These are phyloP conservation scores for Galeopterus variegatus DNA, from an alignment of 2,113 vertebrate species.

Conservation along the genomic window DNA sequence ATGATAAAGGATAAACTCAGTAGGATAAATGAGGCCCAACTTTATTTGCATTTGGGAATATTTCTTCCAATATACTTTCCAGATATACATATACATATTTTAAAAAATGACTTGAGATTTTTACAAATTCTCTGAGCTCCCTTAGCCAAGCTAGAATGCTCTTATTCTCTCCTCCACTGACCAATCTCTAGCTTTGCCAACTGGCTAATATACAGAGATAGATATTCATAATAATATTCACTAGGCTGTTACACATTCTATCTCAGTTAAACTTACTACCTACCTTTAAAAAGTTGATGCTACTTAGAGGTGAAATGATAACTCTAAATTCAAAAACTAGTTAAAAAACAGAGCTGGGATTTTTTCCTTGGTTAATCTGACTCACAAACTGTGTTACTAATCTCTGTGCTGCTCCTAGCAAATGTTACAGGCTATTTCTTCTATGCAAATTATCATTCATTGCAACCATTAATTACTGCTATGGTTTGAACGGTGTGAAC, in stretches of 20 bases:
- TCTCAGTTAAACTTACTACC: slow-evolving; percentile 26
- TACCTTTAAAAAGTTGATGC: not conserved
- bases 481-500: not conserved
- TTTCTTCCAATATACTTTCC: slow-evolving; percentile 2
- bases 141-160: not conserved
- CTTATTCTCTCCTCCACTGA: not conserved
- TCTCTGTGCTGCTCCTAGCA: not conserved
- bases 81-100: not conserved
- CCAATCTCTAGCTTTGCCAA: not conserved
- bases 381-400: not conserved
- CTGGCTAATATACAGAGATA: not conserved
- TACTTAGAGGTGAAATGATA: not conserved
- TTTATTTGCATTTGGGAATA: not conserved
- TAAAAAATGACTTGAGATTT: not conserved
- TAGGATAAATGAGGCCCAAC: not conserved
- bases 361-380: not conserved
- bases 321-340: not conserved
- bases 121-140: not conserved
- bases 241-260: not conserved
- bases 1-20: not conserved
- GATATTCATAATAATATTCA: not conserved
- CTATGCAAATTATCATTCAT: not conserved
- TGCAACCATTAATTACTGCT: not conserved
- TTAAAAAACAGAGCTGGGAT: not conserved
- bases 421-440: not conserved